Conservation (phyloP, 2,113 vertebrate species). For the Hemibates koningsi region DNA sequence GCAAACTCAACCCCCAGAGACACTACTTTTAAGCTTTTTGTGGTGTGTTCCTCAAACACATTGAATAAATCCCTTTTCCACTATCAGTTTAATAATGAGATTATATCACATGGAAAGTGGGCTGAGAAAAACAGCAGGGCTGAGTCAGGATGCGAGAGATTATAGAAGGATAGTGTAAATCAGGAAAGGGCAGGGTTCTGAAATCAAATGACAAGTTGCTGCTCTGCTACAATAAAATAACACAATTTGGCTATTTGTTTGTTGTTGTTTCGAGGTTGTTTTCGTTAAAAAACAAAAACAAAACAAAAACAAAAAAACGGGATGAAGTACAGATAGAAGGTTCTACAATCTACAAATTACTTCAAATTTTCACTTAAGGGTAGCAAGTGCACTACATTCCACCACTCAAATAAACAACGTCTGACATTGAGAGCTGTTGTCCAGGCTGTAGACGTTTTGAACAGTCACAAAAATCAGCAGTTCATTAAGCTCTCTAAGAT, state of each 20-base stretch:
- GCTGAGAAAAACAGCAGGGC: not conserved
- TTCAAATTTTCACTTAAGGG: not conserved
- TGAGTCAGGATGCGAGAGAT: not conserved
- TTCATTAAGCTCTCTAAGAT: not conserved
- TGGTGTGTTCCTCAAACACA: conserved; percentile 26
- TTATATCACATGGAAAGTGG: conserved; percentile 22
- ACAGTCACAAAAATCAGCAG: not conserved
- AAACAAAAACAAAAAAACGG: not conserved
- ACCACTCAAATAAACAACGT: not conserved
- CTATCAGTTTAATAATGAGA: conserved; percentile 45
- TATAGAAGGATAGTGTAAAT: not conserved
- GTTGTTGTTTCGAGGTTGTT: not conserved
- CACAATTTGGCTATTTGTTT: not conserved
- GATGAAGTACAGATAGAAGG: not conserved
- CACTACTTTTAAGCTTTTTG: not conserved
- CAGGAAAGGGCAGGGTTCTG: not conserved
- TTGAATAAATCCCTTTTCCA: conserved; percentile 36
- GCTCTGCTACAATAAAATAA: not conserved
- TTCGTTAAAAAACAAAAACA: not conserved
- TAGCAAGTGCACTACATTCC: not conserved
- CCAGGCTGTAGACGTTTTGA: not conserved
- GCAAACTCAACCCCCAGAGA: not conserved
- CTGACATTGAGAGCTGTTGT: not conserved
- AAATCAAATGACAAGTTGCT: not conserved
- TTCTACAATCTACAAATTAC: not conserved